Percentiles rank a stretch among this genome's conserved stretches.
Conservation (phyloP, 2,888 invertebrate genomes). For the Criorhina ranunculi region DNA sequence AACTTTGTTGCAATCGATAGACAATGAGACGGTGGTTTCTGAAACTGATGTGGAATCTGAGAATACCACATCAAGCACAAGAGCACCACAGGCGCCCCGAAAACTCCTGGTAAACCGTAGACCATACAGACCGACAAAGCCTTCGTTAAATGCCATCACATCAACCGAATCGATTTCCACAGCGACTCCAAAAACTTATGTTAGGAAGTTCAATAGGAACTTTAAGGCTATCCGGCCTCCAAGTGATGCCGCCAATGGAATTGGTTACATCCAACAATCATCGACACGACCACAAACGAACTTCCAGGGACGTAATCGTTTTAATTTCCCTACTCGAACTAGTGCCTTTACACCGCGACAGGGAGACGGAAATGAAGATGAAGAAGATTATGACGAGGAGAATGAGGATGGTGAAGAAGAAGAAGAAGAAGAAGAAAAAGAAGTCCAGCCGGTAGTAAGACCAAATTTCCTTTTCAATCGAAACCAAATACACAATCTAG, state of each 20-base stretch:
- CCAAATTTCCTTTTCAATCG: slow-evolving; percentile 20
- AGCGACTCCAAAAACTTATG: slow-evolving; percentile 45
- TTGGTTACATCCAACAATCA: slow-evolving; percentile 35
- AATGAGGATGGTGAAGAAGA: slow-evolving; percentile 70
- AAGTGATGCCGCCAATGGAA: slow-evolving; percentile 43
- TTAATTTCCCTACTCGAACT: slow-evolving; percentile 75
- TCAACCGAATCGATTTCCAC: slow-evolving; percentile 24
- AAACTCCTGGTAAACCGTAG: slow-evolving; percentile 81
- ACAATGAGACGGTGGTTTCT: slow-evolving; percentile 1
- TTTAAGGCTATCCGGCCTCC: slow-evolving; percentile 65
- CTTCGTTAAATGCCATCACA: slow-evolving; percentile 56
- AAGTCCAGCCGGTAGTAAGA: slow-evolving; percentile 31
- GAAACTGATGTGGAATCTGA: slow-evolving; percentile 10
- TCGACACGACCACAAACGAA: slow-evolving; percentile 19
- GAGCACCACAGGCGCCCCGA: slow-evolving; percentile 31
- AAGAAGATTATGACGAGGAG: slow-evolving; percentile 73
- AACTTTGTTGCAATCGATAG: neutral
- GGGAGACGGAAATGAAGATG: slow-evolving; percentile 57
- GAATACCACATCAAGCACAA: slow-evolving; percentile 20
- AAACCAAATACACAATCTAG: slow-evolving; percentile 3
- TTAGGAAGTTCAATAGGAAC: slow-evolving; percentile 70
- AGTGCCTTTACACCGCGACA: neutral
- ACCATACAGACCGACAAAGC: slow-evolving; percentile 79
- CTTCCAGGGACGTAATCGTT: slow-evolving; percentile 75
- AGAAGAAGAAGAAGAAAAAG: slow-evolving; percentile 44